Base-by-base conservation (phyloP, 2,888 invertebrate species). In the Cephus spinipes region DNA sequence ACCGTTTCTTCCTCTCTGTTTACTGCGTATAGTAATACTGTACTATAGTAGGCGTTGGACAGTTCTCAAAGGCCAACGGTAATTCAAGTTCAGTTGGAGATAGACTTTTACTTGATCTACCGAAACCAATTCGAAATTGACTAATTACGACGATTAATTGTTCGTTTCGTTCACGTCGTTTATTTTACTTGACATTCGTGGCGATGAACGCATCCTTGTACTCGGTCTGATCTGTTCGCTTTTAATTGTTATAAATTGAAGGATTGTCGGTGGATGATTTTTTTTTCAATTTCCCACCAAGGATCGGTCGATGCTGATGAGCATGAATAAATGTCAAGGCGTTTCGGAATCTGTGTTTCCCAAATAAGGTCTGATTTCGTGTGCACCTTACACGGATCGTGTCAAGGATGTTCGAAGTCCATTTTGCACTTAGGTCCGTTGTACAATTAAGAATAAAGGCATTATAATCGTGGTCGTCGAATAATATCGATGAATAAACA, bases 291-390 rank as follows among this genome's bases (percentile, higher is more conserved):
- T 55, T 55, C 6, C 23, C 23, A 15, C 23, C 23, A 55, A 55
- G 23, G 23, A 55, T 55, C 0, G 23, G 23, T 6, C 40, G 40
- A 55, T 23, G 40, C 40, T 55, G 40, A 55, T 55, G 40, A 71
- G 71, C 31, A 71, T 1, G 31, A 71, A 71, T 71, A 71, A 71
- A 71, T 71, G 32, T 71, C 71, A 71, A 71, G 71, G 71, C 71
- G 30, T 32, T 9, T 15, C 71, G 71, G 30, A 71, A 71, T 71
- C 30, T 32, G 71, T 30, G 30, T 32, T 15, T 30, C 6, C 71
- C 31, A 31, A 30, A 71, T 71, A 71, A 71, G 71, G 71, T 32
- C 12, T 32, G 71, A 30, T 71, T 71, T 30, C 31, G 71, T 11
- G 31, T 30, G 15, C 1, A 32, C 32, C 71, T 71, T 31, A 32